These are phyloP conservation scores for Tipula unca DNA, from an alignment of 2,888 invertebrate species.

Conservation along the genomic window DNA sequence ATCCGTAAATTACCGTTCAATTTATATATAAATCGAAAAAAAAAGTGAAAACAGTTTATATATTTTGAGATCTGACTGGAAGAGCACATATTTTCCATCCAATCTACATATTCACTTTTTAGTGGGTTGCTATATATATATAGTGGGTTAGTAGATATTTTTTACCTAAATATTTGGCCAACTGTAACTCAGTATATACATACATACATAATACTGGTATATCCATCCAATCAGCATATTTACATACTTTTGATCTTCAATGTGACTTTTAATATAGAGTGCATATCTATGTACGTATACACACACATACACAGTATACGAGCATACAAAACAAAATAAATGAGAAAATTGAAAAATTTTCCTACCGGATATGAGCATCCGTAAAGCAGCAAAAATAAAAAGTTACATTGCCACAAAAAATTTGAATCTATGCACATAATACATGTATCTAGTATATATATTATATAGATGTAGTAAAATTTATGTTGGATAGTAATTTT, in stretches of 20 bases:
- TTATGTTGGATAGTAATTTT: too few relatives aligned
- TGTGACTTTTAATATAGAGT: conserved; percentile 34
- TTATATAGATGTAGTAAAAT: neutral
- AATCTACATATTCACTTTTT: neutral
- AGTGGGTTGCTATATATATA: neutral
- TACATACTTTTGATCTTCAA: neutral
- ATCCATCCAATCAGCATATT: neutral
- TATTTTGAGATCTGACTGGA: neutral
- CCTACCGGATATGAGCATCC: conserved; percentile 75
- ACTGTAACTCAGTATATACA: neutral
- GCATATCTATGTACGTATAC: neutral
- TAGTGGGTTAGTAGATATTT: neutral
- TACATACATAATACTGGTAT: too few relatives aligned
- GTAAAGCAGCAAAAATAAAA: conserved; percentile 52
- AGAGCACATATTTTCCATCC: neutral
- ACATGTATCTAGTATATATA: neutral
- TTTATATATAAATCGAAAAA: neutral
- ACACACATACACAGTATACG: neutral
- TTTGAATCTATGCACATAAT: neutral
- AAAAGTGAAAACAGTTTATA: neutral
- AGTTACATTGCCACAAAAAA: neutral
- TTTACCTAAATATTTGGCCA: neutral
- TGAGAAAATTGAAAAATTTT: neutral
- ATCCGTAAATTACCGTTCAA: conserved; percentile 8
- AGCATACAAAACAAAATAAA: neutral